These are phyloP conservation scores for Dromiciops gliroides DNA, from an alignment of 2,113 vertebrate genomes.

Conservation along the genomic window DNA sequence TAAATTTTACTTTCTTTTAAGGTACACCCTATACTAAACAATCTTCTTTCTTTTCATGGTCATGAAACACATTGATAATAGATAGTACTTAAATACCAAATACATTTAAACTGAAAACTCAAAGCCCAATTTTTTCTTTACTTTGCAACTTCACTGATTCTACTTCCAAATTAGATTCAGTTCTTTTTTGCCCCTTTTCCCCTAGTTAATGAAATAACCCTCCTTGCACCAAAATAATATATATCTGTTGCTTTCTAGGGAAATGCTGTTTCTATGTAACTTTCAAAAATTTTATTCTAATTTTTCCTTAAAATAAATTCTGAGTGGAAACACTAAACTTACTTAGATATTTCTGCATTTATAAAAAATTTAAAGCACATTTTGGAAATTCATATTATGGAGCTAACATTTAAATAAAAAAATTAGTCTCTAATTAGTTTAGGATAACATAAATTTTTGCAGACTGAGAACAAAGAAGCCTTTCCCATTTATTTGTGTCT, in stretches of 20 bases:
- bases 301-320: not conserved
- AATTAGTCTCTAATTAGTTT: not conserved
- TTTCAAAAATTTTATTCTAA: not conserved
- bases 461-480: not conserved
- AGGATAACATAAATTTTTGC: not conserved
- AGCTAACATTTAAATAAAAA: not conserved
- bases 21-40: not conserved
- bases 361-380: not conserved
- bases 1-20: not conserved
- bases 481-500: not conserved
- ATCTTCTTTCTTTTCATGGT: not conserved
- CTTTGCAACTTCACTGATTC: not conserved
- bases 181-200: not conserved
- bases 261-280: not conserved
- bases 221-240: not conserved
- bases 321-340: not conserved
- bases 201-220: not conserved
- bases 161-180: not conserved
- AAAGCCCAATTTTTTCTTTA: not conserved
- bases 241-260: not conserved
- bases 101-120: not conserved
- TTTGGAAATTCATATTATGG: not conserved
- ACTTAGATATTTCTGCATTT: not conserved
- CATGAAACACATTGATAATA: not conserved
- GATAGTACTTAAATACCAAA: not conserved